These are phyloP conservation scores for Drosophila borborema DNA, from an alignment of 2,888 invertebrate genomes.

Conservation along the genomic window DNA sequence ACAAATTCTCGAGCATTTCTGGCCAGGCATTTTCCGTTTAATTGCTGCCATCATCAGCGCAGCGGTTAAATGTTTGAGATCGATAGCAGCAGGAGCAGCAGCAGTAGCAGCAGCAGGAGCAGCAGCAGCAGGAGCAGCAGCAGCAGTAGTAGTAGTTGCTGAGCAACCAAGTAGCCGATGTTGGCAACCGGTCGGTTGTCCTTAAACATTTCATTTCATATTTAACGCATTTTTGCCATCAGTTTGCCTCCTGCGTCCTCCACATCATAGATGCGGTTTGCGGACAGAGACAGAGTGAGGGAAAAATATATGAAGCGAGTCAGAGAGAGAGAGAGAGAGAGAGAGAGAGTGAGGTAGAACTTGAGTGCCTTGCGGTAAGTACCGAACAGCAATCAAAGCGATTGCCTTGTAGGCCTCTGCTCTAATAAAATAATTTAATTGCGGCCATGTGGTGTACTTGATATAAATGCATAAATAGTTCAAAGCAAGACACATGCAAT, in stretches of 20 bases:
- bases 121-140: background rate
- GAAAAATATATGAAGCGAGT: background rate
- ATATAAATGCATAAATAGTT: slow-evolving; percentile 37
- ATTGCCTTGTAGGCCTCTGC: slow-evolving; percentile 56
- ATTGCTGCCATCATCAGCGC: slow-evolving; percentile 77
- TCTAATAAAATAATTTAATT: slow-evolving; percentile 75
- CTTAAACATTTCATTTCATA: slow-evolving; percentile 59
- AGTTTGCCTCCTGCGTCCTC: slow-evolving; percentile 19
- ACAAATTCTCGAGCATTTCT: slow-evolving; percentile 75
- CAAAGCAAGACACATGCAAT: slow-evolving; percentile 68
- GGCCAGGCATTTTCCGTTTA: slow-evolving; percentile 72
- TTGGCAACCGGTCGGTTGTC: slow-evolving; percentile 2
- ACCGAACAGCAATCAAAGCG: slow-evolving; percentile 70
- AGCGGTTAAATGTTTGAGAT: slow-evolving; percentile 70
- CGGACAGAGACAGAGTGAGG: background rate
- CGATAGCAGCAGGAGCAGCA: slow-evolving; percentile 14
- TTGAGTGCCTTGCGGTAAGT: slow-evolving; percentile 57
- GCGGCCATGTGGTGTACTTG: slow-evolving; percentile 68
- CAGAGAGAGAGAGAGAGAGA: background rate
- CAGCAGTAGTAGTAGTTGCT: background rate
- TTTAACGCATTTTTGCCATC: slow-evolving; percentile 71
- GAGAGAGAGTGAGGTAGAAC: background rate
- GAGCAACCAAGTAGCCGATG: slow-evolving; percentile 6
- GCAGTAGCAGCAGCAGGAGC: background rate
- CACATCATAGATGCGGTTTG: slow-evolving; percentile 65